Evolutionary conservation across 35 echinoderm and acorn worm species (phyloP), one percentile per base, ranked within the genome.

Genomic region (Patiria miniata): DNA sequence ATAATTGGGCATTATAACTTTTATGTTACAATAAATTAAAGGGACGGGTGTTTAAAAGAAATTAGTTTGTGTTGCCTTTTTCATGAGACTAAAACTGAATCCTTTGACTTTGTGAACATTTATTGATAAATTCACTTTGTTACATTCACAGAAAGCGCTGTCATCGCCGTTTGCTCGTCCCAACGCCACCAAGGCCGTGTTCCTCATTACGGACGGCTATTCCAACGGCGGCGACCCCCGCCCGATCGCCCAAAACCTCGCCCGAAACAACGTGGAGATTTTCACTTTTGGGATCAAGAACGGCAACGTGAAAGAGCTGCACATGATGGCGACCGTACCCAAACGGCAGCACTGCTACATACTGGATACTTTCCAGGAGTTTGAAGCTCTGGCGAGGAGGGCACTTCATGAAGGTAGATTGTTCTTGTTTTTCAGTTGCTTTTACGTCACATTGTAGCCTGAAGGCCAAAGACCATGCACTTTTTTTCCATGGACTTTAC

Each of bases 221-320:
- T 94, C 92, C 19, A 98, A 98, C 55, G 92, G 96, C 16, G 89
- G 85, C 7, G 88, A 98, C 61, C 96, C 96, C 8, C 84, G 83
- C 14, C 86, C 89, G 0, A 53, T 86, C 1, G 96, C 96, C 7
- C 34, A 89, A 44, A 34, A 37, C 21, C 73, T 98, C 19, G 26
- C 34, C 29, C 86, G 85, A 10, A 60, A 82, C 28, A 39, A 77
- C 29, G 96, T 94, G 69, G 89, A 94, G 53, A 87, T 98, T n/a
- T 98, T 98, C 77, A 92, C 96, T 29, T 98, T 98, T 60, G 96
- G 96, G 5, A 98, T 98, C 42, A 55, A 80, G 38, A 89, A 98
- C 77, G 96, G 96, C 1, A 94, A 98, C 57, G 86, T 98, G 1
- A 51, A 81, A 30, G 96, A 98, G 61, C 69, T 98, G 8, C 39